phyloP scores from a whole-genome alignment of 2,888 invertebrate genomes.

The Drosophila infuscata region DNA sequence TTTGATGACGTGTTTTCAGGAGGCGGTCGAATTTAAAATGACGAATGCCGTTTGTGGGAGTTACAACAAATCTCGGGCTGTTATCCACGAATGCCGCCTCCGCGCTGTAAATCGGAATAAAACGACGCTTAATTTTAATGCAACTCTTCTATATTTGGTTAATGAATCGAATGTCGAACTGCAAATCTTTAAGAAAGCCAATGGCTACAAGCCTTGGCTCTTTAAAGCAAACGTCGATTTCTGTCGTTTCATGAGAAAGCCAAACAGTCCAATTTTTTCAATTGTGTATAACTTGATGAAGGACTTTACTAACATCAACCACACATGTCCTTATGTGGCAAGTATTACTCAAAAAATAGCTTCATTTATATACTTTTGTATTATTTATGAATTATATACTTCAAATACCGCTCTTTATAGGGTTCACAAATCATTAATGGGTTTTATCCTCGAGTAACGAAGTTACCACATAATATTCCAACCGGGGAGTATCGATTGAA shows the following conservation, averaged over 20 bases:
- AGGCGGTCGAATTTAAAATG: constrained; percentile 16
- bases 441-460: background rate
- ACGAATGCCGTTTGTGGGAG: constrained; percentile 21
- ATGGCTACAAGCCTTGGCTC: constrained; percentile 39
- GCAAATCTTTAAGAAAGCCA: constrained; percentile 10
- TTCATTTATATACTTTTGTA: no score
- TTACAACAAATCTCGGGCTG: constrained; percentile 5
- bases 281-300: no score
- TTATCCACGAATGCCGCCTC: constrained; percentile 21
- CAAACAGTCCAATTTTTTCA: background rate
- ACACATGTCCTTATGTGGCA: background rate
- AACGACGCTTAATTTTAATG: constrained; percentile 15
- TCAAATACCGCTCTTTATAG: background rate
- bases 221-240: background rate
- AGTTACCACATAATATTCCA: background rate
- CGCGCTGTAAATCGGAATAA: constrained; percentile 25
- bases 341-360: background rate
- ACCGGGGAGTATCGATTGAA: background rate
- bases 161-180: rapidly evolving
- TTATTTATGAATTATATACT: no score
- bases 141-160: background rate
- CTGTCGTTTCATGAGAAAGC: background rate
- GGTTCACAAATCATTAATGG: background rate
- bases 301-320: background rate
- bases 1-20: background rate